Base-by-base conservation (phyloP, 2,888 invertebrate species). In the Acleris laterana region DNA sequence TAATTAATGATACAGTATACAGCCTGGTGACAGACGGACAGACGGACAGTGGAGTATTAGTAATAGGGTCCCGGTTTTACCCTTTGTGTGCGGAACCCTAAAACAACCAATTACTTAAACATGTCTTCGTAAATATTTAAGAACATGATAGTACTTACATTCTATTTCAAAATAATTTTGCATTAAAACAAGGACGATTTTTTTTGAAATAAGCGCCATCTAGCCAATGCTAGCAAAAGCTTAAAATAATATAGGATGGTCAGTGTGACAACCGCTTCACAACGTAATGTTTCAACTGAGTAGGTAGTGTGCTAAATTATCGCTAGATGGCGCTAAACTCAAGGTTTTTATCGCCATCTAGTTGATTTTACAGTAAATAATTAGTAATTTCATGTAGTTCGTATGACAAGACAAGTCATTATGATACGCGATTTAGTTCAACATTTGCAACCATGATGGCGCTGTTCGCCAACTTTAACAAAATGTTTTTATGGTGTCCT, bases 251-350 rank as follows among this genome's bases (percentile, higher is more conserved):
- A 13, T 17, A 9, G 17, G 11, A 17, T 17, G 17, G 11, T 17
- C 2, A 52, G 11, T 25, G 11, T 25, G 11, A 16, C 28, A 28
- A 5, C 11, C 17, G 25, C 7, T 1, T 2, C 1, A 7, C 38
- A 17, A 38, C 38, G 38, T 13, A 38, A 48, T 46, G 0, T 20
- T 17, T 22, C 1, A 50, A 17, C 22, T 3, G 9, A 51, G 22
- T 17, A 60, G 1, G 1, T 28, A 42, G 42, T 64, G n/a, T 38
- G 17, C n/a, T 0, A 1, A 6, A 13, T 7, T 7, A 16, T 16
- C 49, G 38, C 11, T 17, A 61, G 65, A 66, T 61, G 61, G 65
- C 65, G 51, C 56, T 66, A 17, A 50, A 28, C 3, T 50, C 17
- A 48, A 20, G 0, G 20, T 19, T n/a, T 13, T 6, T 2, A 9